phyloP scores from a whole-genome alignment of 2,797 vertebrate genomes.

The Peromyscus melanophrys region DNA sequence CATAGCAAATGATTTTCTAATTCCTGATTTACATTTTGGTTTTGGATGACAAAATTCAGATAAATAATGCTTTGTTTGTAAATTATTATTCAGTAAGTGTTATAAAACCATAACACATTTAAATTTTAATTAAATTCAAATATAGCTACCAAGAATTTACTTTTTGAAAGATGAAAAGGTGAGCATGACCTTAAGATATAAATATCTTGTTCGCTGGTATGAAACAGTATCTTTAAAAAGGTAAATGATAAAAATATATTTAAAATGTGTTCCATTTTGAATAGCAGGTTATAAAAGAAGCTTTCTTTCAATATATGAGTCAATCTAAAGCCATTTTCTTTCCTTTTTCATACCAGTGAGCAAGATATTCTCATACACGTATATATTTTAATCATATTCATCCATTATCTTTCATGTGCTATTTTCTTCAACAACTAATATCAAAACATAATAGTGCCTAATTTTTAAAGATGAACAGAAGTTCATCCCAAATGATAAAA shows the following conservation, averaged over 20 bases:
- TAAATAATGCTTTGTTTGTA: background rate
- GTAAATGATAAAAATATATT: background rate
- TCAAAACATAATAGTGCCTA: background rate
- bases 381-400: background rate
- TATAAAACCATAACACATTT: background rate
- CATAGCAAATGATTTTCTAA: conserved; percentile 30
- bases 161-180: background rate
- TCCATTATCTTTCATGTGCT: background rate
- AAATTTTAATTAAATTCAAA: conserved; percentile 17
- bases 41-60: conserved; percentile 6
- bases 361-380: background rate
- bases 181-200: background rate
- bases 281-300: background rate
- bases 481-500: background rate
- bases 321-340: background rate
- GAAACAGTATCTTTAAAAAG: conserved; percentile 4
- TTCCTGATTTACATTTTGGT: conserved; percentile 38
- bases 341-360: background rate
- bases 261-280: background rate
- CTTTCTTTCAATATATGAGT: background rate
- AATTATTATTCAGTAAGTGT: background rate
- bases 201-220: background rate
- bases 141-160: conserved; percentile 34
- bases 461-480: conserved; percentile 23
- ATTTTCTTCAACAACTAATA: background rate